Evolutionary conservation across 2,797 vertebrate species (phyloP).

Genomic region (Aratinga solstitialis): DNA sequence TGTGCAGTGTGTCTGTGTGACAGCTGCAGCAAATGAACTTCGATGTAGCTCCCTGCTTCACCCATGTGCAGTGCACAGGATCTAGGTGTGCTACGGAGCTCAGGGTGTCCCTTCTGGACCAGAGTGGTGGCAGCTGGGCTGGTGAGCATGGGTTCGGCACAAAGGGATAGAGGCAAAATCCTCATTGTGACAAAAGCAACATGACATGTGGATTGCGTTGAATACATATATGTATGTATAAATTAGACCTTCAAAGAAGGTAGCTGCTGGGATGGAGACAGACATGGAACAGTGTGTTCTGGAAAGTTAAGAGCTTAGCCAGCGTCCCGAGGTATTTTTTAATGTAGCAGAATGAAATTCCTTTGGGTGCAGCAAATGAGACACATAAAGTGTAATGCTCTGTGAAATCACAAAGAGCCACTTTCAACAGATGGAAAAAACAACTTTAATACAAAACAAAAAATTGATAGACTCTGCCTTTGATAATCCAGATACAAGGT

Average conservation of each 20-base stretch:
- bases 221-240: not conserved
- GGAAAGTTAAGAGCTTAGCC: constrained; percentile 77
- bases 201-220: not conserved
- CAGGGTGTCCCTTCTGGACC: not conserved
- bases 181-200: not conserved
- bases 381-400: constrained; percentile 84
- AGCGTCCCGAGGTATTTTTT: constrained; percentile 73
- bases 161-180: not conserved
- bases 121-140: not conserved
- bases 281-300: not conserved
- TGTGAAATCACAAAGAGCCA: constrained; percentile 80
- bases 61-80: not conserved
- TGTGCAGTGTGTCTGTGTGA: not conserved
- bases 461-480: constrained; percentile 47
- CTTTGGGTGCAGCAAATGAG: constrained; percentile 82
- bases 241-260: not conserved
- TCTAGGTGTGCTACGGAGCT: not conserved
- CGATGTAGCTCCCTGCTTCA: not conserved
- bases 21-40: not conserved
- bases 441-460: constrained; percentile 56
- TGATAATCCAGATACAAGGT: constrained; percentile 18
- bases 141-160: not conserved
- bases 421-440: constrained; percentile 52
- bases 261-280: not conserved
- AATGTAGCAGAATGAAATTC: constrained; percentile 81